Percentiles rank a stretch among this genome's conserved stretches.
These are phyloP conservation scores for Pogonocherus hispidulus DNA, from an alignment of 2,888 invertebrate genomes.

Conservation along the genomic window DNA sequence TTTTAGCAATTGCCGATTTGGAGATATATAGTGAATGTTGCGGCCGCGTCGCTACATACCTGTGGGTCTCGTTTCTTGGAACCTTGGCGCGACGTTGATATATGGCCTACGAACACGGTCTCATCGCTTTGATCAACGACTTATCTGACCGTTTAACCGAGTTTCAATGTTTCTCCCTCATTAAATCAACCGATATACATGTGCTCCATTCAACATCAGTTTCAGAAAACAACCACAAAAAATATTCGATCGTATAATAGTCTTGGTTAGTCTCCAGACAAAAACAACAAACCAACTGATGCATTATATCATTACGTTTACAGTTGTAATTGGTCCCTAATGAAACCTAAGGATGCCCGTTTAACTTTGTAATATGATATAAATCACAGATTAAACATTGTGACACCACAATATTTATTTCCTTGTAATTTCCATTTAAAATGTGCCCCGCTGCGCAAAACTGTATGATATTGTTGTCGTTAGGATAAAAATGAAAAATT, in stretches of 20 bases:
- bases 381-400: constrained; percentile 48
- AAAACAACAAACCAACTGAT: constrained; percentile 12
- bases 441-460: constrained; percentile 38
- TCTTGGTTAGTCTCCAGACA: constrained; percentile 9
- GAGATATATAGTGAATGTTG: constrained; percentile 36
- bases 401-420: constrained; percentile 47
- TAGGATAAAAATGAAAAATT: constrained; percentile 17
- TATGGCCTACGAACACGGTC: constrained; percentile 54
- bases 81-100: constrained; percentile 56
- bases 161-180: constrained; percentile 57
- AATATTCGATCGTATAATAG: constrained; percentile 21
- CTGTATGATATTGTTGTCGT: constrained; percentile 25
- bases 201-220: constrained; percentile 51
- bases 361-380: constrained; percentile 43
- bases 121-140: constrained; percentile 58
- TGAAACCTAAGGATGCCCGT: constrained; percentile 36
- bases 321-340: constrained; percentile 41
- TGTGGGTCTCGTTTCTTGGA: constrained; percentile 53
- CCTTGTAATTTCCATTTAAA: constrained; percentile 47
- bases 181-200: constrained; percentile 56
- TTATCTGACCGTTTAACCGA: constrained; percentile 57
- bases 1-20: constrained; percentile 32
- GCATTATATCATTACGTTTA: constrained; percentile 22
- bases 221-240: constrained; percentile 27
- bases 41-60: constrained; percentile 27